Evolutionary conservation across 2,888 invertebrate species (phyloP), one percentile per base, ranked within the genome.

Genomic region (Pristionchus arcanus): DNA sequence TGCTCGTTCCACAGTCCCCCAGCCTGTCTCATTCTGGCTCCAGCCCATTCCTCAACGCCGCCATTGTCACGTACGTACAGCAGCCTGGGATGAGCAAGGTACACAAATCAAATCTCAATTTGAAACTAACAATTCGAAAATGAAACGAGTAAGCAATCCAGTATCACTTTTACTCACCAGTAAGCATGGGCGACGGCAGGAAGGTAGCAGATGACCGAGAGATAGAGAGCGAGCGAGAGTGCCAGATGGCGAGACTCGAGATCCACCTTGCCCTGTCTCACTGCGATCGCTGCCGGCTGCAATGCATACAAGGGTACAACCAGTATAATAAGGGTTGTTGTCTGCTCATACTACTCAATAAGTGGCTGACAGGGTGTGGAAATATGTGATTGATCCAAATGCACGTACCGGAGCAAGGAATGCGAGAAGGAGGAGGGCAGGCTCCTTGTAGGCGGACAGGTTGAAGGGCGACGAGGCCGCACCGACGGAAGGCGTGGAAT

Each of bases 181-280:
- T 85, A 85, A 16, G 84, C 84, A 19, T 85, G 84, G 59, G 34
- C 84, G 59, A 85, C 84, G 59, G 84, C 84, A 21, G 84, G 84
- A 19, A 59, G 49, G n/a, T 85, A 85, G 84, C 37, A 85, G 34
- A 85, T 49, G 59, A 85, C 55, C 25, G 84, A 85, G 59, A 85
- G 59, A 16, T 59, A 85, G 59, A 85, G 84, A 21, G 84, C 84
- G 34, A 85, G 84, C 11, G 84, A 85, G 84, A 85, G 59, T 1
- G 59, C 84, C 59, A 85, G 84, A 85, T 85, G 84, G 16, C 84
- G 84, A 85, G 84, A 85, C 34, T 85, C 84, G 31, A 85, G 84
- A 21, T 85, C 84, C 59, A 59, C 84, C 59, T 85, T 85, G 59
- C 84, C 59, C 59, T 85, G 84, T 49, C 84, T 25, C 21, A 85